phyloP scores from a whole-genome alignment of 2,888 invertebrate species.

The Xestia c-nigrum region DNA sequence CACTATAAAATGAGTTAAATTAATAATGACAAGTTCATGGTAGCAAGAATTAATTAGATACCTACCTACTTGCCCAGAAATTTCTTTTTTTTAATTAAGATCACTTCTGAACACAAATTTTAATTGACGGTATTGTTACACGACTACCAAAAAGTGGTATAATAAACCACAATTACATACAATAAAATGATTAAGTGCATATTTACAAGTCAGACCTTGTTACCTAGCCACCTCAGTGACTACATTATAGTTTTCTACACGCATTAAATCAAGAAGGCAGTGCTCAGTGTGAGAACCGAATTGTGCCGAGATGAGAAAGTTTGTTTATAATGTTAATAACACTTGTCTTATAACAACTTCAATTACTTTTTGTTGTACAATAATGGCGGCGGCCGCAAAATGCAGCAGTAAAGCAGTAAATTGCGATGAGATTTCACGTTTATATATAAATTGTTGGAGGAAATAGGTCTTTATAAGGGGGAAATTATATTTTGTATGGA shows the following conservation, averaged over 20 bases:
- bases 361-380: constrained; percentile 83
- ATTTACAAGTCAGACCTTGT: constrained; percentile 37
- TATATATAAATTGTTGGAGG: constrained; percentile 40
- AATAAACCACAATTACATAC: constrained; percentile 41
- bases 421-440: constrained; percentile 63
- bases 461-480: constrained; percentile 8
- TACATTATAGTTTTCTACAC: constrained; percentile 75
- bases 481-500: neutral
- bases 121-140: constrained; percentile 29
- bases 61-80: neutral
- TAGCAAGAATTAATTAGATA: neutral
- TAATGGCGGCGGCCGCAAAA: constrained; percentile 70
- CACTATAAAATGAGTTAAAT: neutral
- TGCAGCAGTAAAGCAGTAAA: constrained; percentile 67
- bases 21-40: neutral
- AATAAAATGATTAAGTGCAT: constrained; percentile 30
- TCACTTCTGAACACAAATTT: constrained; percentile 7
- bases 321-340: constrained; percentile 83
- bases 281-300: constrained; percentile 79
- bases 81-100: neutral
- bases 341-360: constrained; percentile 79
- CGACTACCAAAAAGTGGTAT: constrained; percentile 6
- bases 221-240: constrained; percentile 29
- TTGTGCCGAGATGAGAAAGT: constrained; percentile 83
- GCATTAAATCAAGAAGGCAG: constrained; percentile 75